phyloP scores from a whole-genome alignment of 2,113 vertebrate species.

The Rafetus swinhoei region DNA sequence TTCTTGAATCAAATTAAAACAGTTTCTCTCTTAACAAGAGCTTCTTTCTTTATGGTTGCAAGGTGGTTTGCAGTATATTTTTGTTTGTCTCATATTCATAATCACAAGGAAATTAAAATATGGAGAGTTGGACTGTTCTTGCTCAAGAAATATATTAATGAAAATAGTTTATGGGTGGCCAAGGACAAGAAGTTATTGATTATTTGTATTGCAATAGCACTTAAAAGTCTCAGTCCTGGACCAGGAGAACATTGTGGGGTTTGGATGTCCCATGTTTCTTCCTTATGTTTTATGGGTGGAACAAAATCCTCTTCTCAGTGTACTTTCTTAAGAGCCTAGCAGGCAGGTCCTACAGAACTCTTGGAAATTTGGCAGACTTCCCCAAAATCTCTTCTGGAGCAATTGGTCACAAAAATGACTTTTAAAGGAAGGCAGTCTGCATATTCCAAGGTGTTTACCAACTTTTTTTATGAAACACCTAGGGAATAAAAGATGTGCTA shows the following conservation, averaged over 20 bases:
- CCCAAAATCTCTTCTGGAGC: background rate
- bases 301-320: rapidly evolving
- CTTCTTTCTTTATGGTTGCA: background rate
- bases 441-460: rapidly evolving
- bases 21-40: background rate
- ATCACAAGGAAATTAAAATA: background rate
- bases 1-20: conserved; percentile 1
- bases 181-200: background rate
- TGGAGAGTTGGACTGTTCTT: background rate
- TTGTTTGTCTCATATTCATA: background rate
- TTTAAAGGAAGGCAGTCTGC: background rate
- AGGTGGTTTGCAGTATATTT: background rate
- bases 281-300: background rate
- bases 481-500: background rate
- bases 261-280: background rate
- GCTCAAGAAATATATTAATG: background rate
- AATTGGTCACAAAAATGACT: background rate
- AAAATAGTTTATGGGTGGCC: background rate
- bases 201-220: background rate
- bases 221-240: background rate
- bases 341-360: background rate
- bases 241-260: background rate
- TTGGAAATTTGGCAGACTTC: background rate
- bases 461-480: background rate
- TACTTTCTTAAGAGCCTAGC: background rate